These are phyloP conservation scores for Ips typographus DNA, from an alignment of 1,140 invertebrate genomes.

Conservation along the genomic window DNA sequence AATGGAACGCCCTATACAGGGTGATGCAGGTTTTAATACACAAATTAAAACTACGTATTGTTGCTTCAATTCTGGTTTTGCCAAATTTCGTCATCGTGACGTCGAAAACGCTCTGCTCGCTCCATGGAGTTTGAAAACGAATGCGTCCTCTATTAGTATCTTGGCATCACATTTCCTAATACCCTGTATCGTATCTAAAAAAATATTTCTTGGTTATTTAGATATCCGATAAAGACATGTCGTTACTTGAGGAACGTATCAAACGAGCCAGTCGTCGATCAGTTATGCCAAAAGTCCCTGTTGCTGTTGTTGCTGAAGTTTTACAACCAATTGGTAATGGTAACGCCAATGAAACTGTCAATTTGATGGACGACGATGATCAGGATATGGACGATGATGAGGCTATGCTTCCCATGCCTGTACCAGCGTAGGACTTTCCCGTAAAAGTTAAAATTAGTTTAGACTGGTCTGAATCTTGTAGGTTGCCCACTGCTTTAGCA, in stretches of 20 bases:
- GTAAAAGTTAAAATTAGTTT: not conserved
- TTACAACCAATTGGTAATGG: slow-evolving; percentile 15
- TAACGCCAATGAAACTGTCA: slow-evolving; percentile 10
- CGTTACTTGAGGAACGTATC: slow-evolving; percentile 91
- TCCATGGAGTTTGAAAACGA: too few relatives aligned
- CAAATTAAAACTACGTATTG: too few relatives aligned
- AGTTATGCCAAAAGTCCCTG: slow-evolving; percentile 27
- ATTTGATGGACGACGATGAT: slow-evolving; percentile 26
- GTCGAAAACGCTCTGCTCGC: too few relatives aligned
- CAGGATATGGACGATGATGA: slow-evolving; percentile 40
- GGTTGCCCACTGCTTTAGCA: slow-evolving; percentile 43
- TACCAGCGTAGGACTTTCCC: slow-evolving; percentile 37
- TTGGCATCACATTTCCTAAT: too few relatives aligned
- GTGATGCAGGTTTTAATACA: too few relatives aligned
- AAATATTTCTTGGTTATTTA: too few relatives aligned
- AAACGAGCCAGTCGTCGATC: slow-evolving; percentile 74
- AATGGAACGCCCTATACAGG: too few relatives aligned
- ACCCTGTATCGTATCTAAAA: too few relatives aligned
- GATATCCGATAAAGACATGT: slow-evolving; percentile 91
- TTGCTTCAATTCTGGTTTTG: too few relatives aligned
- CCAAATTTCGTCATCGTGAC: too few relatives aligned
- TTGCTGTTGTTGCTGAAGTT: slow-evolving; percentile 13
- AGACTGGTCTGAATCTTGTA: slow-evolving; percentile 13
- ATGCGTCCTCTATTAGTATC: too few relatives aligned
- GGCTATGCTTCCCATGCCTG: slow-evolving; percentile 38